Evolutionary conservation across 2,113 vertebrate genomes (phyloP).

Genomic region (Oxygymnocypris stewartii): DNA sequence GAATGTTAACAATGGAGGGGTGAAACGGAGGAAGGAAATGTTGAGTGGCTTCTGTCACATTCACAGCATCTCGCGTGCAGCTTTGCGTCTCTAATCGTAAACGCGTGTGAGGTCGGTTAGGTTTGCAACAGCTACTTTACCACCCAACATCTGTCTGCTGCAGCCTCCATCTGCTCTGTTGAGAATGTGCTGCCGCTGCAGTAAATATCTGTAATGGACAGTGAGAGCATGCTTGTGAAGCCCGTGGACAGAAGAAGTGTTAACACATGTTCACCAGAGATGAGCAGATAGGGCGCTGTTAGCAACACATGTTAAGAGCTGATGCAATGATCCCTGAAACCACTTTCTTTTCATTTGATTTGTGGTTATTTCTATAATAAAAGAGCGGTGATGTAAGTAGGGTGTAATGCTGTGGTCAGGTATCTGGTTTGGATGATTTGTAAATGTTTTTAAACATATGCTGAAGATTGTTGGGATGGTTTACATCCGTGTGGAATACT

Average conservation of each 20-base stretch:
- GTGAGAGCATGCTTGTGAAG: background rate
- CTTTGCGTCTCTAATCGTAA: background rate
- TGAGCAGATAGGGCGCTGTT: background rate
- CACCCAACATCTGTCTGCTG: conserved; percentile 1
- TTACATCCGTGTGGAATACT: background rate
- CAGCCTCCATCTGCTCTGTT: background rate
- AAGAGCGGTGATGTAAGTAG: background rate
- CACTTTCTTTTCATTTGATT: background rate
- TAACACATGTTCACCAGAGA: background rate
- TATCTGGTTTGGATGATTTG: background rate
- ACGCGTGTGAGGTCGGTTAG: background rate
- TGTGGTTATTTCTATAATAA: background rate
- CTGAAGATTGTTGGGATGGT: background rate
- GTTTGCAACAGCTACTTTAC: background rate
- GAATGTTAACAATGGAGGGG: conserved; percentile 7
- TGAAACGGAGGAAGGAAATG: background rate
- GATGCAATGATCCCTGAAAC: background rate
- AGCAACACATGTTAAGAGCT: background rate
- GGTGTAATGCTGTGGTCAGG: background rate
- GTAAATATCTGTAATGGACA: conserved; percentile 37
- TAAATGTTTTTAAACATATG: background rate
- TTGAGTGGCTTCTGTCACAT: background rate
- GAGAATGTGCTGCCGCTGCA: conserved; percentile 22
- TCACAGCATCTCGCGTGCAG: background rate
- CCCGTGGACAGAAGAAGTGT: background rate